Evolutionary conservation across 2,113 vertebrate species (phyloP).

Genomic region (Rafetus swinhoei): DNA sequence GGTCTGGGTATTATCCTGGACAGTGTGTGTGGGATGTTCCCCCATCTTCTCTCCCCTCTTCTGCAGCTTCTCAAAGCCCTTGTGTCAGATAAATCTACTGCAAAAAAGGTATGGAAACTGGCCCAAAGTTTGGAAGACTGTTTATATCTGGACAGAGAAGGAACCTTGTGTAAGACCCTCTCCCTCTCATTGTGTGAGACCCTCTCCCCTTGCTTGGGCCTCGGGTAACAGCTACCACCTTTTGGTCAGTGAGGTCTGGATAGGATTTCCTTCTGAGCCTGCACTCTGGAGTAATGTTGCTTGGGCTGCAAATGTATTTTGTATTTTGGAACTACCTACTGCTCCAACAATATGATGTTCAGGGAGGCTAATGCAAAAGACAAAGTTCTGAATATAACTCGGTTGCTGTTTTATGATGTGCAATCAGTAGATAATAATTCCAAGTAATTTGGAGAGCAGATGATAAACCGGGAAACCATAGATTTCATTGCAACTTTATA

Average conservation of each 20-base stretch:
- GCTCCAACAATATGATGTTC: background rate
- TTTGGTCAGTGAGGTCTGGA: background rate
- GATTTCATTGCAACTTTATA: background rate
- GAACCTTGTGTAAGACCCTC: background rate
- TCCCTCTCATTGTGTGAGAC: background rate
- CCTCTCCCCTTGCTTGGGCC: background rate
- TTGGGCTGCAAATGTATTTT: background rate
- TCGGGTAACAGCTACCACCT: background rate
- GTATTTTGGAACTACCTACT: background rate
- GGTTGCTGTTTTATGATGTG: background rate
- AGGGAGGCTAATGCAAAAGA: background rate
- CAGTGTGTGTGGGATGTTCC: constrained; percentile 94
- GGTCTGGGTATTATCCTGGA: constrained; percentile 96
- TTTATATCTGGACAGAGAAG: background rate
- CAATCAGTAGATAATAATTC: background rate
- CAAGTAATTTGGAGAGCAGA: background rate
- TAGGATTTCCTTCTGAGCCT: background rate
- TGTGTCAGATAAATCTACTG: constrained; percentile 93
- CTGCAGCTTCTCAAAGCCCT: constrained; percentile 93
- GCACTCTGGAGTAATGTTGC: background rate
- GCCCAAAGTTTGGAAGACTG: background rate
- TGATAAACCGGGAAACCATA: background rate
- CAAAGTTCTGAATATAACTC: background rate
- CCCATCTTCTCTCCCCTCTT: constrained; percentile 90
- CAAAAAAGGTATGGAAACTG: constrained; percentile 87